These are phyloP conservation scores for Cerastis leucographa DNA, from an alignment of 2,888 invertebrate species.

Conservation along the genomic window DNA sequence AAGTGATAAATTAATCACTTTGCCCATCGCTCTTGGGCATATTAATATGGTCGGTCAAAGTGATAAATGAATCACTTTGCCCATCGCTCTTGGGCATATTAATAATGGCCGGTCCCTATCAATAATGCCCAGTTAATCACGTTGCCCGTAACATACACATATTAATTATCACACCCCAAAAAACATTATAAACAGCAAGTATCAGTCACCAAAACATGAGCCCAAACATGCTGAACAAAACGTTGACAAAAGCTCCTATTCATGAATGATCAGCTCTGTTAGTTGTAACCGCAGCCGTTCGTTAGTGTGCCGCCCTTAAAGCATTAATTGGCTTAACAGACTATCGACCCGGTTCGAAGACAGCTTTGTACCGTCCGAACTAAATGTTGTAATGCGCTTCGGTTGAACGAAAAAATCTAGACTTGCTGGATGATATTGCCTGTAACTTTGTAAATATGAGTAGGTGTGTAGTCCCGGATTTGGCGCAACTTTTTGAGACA, in stretches of 20 bases:
- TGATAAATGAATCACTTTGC: too few relatives aligned
- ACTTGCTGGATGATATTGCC: background rate
- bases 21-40: too few relatives aligned
- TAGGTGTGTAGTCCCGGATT: background rate
- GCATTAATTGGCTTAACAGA: constrained; percentile 66
- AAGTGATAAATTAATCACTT: too few relatives aligned
- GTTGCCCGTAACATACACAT: too few relatives aligned
- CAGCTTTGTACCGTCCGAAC: constrained; percentile 21
- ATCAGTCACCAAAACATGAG: background rate
- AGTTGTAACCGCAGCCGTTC: constrained; percentile 52
- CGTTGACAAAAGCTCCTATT: constrained; percentile 6
- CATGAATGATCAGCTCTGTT: constrained; percentile 38
- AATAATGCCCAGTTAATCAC: too few relatives aligned
- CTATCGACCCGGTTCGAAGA: constrained; percentile 42
- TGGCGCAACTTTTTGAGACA: background rate
- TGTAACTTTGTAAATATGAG: background rate
- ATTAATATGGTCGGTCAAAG: too few relatives aligned
- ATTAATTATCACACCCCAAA: background rate
- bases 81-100: too few relatives aligned
- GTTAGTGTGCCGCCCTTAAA: constrained; percentile 56
- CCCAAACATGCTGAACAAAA: constrained; percentile 15
- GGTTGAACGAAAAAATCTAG: background rate
- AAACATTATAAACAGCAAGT: background rate
- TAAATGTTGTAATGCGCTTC: constrained; percentile 27
- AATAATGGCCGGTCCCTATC: too few relatives aligned